Base-by-base conservation (phyloP, 2,797 vertebrate genomes). In the Coregonus sp. region DNA sequence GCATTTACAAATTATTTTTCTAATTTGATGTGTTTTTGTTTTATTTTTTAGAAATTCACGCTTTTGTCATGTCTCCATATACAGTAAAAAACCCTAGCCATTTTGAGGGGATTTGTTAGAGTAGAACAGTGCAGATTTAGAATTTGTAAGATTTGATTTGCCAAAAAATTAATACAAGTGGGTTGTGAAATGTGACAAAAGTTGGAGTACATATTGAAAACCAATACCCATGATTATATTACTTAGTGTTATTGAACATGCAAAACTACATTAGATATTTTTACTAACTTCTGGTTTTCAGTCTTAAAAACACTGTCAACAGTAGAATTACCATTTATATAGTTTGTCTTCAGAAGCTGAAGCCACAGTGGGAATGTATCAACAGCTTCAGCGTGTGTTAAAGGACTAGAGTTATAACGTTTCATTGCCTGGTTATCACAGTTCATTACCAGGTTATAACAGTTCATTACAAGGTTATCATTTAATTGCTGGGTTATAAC, bases 1-100 rank as follows among this genome's bases (percentile, higher is more conserved):
- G 88, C 86, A 84, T 91, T 92, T 90, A 85, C 78, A 92, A 83
- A 87, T 91, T 91, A 89, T 92, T 93, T 94, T 94, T 92, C 81
- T 92, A 87, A 91, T 90, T 90, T 90, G 15, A 85, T 87, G 78
- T 83, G 84, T 87, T 81, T 73, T 54, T 78, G 31, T 82, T 74
- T 69, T 67, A 67, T 77, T 78, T 37, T 72, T 79, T 81, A 77
- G 40, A 77, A 81, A 72, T 80, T 86, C 66, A 85, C 18, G 73
- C 75, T 51, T 84, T 84, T 65, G 75, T 14, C 74, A 50, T 56
- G 40, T 5, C 70, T 84, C 5, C 25, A 12, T 65, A 65, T 16
- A 59, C 25, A 65, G 61, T 20, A 65, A 11, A 20, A 65, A 65
- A 1, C 61, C 61, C 2, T 7, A 29, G 12, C 7, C 61, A 65